Percentiles rank a stretch among this genome's conserved stretches.
phyloP scores from a whole-genome alignment of 1,140 invertebrate species.

The Delia radicum region DNA sequence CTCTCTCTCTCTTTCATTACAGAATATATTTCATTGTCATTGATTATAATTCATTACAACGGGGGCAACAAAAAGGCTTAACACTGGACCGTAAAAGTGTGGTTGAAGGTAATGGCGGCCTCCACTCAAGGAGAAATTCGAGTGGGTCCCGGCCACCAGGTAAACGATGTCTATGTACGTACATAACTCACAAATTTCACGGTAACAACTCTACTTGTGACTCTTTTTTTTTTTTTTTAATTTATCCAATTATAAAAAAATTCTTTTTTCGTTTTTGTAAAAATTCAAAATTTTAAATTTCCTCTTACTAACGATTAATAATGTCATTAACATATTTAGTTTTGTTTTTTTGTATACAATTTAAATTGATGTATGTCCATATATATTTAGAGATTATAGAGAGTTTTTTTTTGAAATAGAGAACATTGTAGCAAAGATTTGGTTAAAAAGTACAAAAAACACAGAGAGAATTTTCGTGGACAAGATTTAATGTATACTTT shows the following conservation, averaged over 20 bases:
- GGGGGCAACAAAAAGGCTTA: conserved; percentile 56
- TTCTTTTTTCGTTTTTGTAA: background rate
- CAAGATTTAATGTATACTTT: no score
- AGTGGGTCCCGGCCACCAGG: conserved; percentile 92
- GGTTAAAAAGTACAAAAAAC: no score
- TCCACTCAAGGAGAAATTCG: conserved; percentile 91
- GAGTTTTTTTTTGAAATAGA: no score
- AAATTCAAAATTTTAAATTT: background rate
- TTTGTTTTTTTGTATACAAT: no score
- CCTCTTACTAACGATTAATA: no score
- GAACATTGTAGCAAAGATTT: no score
- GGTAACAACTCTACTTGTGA: conserved; percentile 53
- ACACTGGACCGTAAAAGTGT: conserved; percentile 56
- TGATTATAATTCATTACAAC: conserved; percentile 32
- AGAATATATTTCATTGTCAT: conserved; percentile 13
- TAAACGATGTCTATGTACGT: conserved; percentile 67
- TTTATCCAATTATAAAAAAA: background rate
- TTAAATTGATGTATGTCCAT: no score
- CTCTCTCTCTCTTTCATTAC: background rate
- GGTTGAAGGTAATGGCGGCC: conserved; percentile 59
- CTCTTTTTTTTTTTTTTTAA: background rate
- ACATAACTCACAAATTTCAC: conserved; percentile 60
- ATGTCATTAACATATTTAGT: no score
- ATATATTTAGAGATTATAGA: no score
- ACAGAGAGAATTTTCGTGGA: no score